A percentile compares a stretch with the other conserved stretches of the same genome.
phyloP scores from a whole-genome alignment of 2,113 vertebrate genomes.

The Perca fluviatilis region DNA sequence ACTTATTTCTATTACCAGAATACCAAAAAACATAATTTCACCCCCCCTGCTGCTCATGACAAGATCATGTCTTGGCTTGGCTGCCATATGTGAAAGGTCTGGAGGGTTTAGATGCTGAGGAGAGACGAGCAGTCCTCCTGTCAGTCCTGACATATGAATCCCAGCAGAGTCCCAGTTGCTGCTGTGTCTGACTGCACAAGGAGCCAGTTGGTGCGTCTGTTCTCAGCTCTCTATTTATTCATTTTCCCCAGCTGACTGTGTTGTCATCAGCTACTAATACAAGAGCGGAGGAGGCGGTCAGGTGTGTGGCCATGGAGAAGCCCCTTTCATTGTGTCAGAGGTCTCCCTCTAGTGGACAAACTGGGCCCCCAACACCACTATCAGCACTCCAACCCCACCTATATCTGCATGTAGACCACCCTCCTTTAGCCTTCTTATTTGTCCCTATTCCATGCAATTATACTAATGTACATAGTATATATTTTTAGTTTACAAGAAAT shows the following conservation, averaged over 20 bases:
- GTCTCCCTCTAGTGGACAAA: constrained; percentile 80
- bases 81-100: constrained; percentile 11
- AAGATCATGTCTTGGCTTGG: background rate
- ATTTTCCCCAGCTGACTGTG: constrained; percentile 19
- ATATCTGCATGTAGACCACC: background rate
- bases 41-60: background rate
- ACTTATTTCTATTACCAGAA: background rate
- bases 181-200: background rate
- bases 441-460: background rate
- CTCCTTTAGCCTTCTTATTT: constrained; percentile 1
- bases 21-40: background rate
- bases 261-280: constrained; percentile 34
- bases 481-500: background rate
- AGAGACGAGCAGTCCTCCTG: constrained; percentile 7
- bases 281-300: background rate
- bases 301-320: constrained; percentile 7
- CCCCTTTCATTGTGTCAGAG: constrained; percentile 41
- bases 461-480: background rate
- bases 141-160: constrained; percentile 46
- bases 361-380: background rate
- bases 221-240: constrained; percentile 20
- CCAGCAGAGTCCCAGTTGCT: constrained; percentile 44
- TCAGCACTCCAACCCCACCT: constrained; percentile 1
- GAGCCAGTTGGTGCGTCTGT: constrained; percentile 25
- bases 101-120: background rate